A percentile compares a stretch with the other conserved stretches of the same genome.
These are phyloP conservation scores for Lasioglossum zephyrum DNA, from an alignment of 2,888 invertebrate genomes.

Conservation along the genomic window DNA sequence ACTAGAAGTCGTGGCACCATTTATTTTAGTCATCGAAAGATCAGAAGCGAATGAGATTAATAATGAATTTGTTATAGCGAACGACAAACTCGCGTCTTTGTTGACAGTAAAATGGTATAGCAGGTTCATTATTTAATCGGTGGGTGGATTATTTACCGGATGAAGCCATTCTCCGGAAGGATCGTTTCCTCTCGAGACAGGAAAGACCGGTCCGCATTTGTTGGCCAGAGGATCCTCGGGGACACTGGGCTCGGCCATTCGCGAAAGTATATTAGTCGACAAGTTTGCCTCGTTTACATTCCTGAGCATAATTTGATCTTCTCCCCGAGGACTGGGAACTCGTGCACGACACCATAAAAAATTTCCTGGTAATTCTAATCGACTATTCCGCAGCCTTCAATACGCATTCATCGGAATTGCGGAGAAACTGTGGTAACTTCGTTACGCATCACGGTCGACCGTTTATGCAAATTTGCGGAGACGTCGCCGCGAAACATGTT, in stretches of 20 bases:
- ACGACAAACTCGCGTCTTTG: background rate
- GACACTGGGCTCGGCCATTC: slow-evolving; percentile 1
- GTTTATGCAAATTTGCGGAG: background rate
- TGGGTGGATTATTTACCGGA: background rate
- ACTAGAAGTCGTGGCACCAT: too few species aligned
- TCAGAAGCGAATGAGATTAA: background rate
- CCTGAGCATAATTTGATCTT: slow-evolving; percentile 33
- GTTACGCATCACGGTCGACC: background rate
- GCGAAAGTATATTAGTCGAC: background rate
- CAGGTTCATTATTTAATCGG: slow-evolving; percentile 1
- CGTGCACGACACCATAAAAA: background rate
- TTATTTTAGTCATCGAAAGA: too few species aligned
- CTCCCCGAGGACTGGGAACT: background rate
- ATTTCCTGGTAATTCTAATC: background rate
- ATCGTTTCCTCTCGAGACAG: slow-evolving; percentile 1
- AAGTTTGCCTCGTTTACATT: slow-evolving; percentile 39
- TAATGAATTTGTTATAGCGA: background rate
- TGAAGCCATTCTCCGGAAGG: background rate
- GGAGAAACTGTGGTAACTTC: background rate
- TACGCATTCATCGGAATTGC: background rate
- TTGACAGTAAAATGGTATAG: background rate
- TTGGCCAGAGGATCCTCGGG: background rate
- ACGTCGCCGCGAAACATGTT: background rate
- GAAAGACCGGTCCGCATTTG: background rate
- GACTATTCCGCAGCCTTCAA: background rate